Evolutionary conservation across 2,888 invertebrate genomes (phyloP).

Genomic region (Conomelus anceps): DNA sequence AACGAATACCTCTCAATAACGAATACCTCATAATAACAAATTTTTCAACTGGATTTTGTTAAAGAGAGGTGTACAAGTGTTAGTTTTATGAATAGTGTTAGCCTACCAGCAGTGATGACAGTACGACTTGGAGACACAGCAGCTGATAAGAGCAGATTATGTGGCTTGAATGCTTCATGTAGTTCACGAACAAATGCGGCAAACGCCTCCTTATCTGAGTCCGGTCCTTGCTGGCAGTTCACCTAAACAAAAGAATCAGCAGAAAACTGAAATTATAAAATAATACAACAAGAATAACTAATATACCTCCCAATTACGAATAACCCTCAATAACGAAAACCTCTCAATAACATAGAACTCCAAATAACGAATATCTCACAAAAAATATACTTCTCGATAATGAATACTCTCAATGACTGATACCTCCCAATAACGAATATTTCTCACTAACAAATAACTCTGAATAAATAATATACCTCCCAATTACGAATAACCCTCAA

Average conservation of each 20-base stretch:
- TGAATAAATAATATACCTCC: too few relatives aligned
- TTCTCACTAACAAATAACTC: too few relatives aligned
- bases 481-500: too few relatives aligned
- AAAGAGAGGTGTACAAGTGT: too few relatives aligned
- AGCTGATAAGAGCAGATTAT: slow-evolving; percentile 66
- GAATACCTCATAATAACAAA: too few relatives aligned
- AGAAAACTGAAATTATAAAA: not conserved
- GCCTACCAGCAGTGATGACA: slow-evolving; percentile 64
- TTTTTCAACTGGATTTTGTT: too few relatives aligned
- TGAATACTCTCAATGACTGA: too few relatives aligned
- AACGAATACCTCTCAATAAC: too few relatives aligned
- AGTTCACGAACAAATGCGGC: slow-evolving; percentile 68
- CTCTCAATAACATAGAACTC: slow-evolving; percentile 22
- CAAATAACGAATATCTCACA: too few relatives aligned
- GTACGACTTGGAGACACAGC: slow-evolving; percentile 80
- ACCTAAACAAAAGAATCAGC: slow-evolving; percentile 45
- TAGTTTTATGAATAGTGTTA: too few relatives aligned
- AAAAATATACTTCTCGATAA: too few relatives aligned
- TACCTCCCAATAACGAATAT: too few relatives aligned
- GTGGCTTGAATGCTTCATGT: slow-evolving; percentile 60
- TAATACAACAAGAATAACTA: not conserved
- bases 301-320: not conserved
- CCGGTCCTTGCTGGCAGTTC: slow-evolving; percentile 74
- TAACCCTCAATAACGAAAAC: not conserved
- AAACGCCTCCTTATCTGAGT: slow-evolving; percentile 73